These are phyloP conservation scores for Macrotis lagotis DNA, from an alignment of 2,113 vertebrate genomes.

Conservation along the genomic window DNA sequence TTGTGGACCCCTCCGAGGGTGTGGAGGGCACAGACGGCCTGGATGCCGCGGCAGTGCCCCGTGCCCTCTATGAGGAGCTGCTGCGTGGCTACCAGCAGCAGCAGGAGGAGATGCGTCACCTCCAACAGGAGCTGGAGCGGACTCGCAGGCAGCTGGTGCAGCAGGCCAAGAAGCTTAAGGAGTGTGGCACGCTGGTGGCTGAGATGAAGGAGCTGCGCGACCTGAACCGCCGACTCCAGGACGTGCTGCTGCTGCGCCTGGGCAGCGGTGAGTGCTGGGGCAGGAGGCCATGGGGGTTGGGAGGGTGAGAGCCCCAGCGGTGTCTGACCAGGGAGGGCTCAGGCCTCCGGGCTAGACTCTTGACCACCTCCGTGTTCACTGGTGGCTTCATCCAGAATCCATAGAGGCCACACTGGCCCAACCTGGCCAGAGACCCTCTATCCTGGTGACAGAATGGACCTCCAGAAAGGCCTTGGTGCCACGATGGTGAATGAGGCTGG, in stretches of 20 bases:
- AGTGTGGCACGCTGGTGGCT: constrained; percentile 95
- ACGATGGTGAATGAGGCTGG: too few relatives aligned
- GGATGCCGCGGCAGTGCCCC: constrained; percentile 90
- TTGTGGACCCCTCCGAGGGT: constrained; percentile 84
- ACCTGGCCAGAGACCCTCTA: neutral
- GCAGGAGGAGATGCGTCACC: constrained; percentile 96
- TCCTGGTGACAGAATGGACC: too few relatives aligned
- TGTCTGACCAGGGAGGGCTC: too few relatives aligned
- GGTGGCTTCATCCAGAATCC: too few relatives aligned
- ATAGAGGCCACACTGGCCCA: too few relatives aligned
- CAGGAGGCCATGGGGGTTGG: neutral
- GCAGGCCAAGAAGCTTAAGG: constrained; percentile 99
- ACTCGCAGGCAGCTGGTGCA: constrained; percentile 97
- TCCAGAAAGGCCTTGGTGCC: too few relatives aligned
- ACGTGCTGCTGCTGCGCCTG: constrained; percentile 96
- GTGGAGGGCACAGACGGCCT: constrained; percentile 86
- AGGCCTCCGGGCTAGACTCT: too few relatives aligned
- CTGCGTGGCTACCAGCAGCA: constrained; percentile 98
- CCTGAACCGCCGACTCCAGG: constrained; percentile 98
- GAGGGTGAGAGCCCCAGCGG: too few relatives aligned
- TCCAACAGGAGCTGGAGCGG: constrained; percentile 97
- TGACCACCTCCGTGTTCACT: too few relatives aligned
- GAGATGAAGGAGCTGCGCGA: constrained; percentile 99
- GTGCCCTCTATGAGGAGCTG: constrained; percentile 96
- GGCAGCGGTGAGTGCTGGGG: constrained; percentile 93